Evolutionary conservation across 2,888 invertebrate genomes (phyloP), one percentile per base, ranked within the genome.

Genomic region (Agonopterix subpropinquella): DNA sequence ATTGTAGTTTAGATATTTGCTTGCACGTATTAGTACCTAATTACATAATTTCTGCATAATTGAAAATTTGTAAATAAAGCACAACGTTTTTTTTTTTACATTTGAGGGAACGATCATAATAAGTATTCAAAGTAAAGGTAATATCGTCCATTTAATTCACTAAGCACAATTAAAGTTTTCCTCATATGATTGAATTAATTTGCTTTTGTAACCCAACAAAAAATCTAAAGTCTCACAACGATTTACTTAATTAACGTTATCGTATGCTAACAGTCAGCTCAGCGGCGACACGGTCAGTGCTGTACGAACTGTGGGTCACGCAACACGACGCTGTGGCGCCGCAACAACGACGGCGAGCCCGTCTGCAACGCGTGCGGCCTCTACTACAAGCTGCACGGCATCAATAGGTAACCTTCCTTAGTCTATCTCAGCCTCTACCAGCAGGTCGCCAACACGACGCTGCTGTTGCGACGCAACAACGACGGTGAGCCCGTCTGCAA

Each of bases 401-500:
- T 97, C 50, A 96, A 96, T 83, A 84, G 89, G 85, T 85, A 58
- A 52, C 3, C 10, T 11, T 9, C 39, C 10, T 11, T 39, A 10
- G 39, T 39, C 39, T n/a, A 4, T 39, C 4, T 39, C 39, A 39
- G 4, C 11, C 11, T 39, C 39, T 10, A 9, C 39, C 89, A 99
- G 98, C 83, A 95, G 96, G 53, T 99, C 99, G n/a, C 92, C 52
- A 96, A 96, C 65, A 99, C 99, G 43, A 99, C 99, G 15, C 91
- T 99, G 15, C 91, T 99, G 49, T 99, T 99, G 99, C 91, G 99
- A 50, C 92, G 99, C 58, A 99, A 99, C 90, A 86, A 97, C 86
- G 97, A 98, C 74, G 99, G 99, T 45, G 98, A 99, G 82, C 98
- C 99, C 0, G 99, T 99, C 42, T 99, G 99, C 90, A 98, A 99